phyloP scores from a whole-genome alignment of 1,140 invertebrate species.

The Caerostris extrusa region DNA sequence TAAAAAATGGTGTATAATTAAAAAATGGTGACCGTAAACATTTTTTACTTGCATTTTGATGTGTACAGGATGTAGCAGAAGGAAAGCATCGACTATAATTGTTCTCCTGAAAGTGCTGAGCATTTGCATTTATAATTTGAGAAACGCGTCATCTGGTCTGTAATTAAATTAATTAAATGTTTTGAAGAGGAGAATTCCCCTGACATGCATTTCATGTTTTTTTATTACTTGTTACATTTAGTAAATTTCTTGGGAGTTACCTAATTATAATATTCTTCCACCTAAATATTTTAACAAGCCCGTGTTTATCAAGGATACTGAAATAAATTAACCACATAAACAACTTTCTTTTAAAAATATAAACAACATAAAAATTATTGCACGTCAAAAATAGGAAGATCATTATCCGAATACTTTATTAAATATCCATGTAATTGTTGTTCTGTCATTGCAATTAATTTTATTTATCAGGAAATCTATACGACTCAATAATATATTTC shows the following conservation, averaged over 20 bases:
- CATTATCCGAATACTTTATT: too few species aligned
- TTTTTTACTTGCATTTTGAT: neutral
- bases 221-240: neutral
- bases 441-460: too few species aligned
- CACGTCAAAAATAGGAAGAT: too few species aligned
- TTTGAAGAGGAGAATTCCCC: neutral
- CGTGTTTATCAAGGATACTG: neutral
- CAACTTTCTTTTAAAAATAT: neutral
- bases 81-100: slow-evolving; percentile 24
- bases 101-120: neutral
- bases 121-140: slow-evolving; percentile 57
- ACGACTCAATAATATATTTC: too few species aligned
- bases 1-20: neutral
- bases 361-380: neutral
- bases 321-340: neutral
- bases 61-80: neutral
- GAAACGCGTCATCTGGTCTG: slow-evolving; percentile 50
- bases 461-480: too few species aligned
- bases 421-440: too few species aligned
- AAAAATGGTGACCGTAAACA: neutral
- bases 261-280: neutral
- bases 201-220: neutral
- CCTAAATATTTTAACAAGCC: neutral
- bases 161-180: slow-evolving; percentile 51
- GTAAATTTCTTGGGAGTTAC: slow-evolving; percentile 2